phyloP scores from a whole-genome alignment of 2,888 invertebrate genomes.

The Hydrotaea cyrtoneurina region DNA sequence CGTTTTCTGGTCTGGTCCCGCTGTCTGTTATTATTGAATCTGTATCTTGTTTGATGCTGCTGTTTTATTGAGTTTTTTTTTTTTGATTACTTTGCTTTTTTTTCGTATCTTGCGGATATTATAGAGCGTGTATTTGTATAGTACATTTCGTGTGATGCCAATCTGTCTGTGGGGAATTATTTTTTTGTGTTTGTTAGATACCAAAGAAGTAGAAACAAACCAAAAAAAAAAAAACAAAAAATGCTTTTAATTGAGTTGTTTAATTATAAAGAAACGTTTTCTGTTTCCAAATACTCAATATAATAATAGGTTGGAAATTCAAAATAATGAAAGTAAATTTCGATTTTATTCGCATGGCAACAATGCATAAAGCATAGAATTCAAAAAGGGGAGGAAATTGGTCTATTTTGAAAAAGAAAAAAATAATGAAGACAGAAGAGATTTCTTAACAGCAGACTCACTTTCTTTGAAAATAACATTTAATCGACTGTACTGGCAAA shows the following conservation, averaged over 20 bases:
- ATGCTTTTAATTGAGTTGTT: conserved; percentile 10
- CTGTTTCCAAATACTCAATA: no score
- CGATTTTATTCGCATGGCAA: no score
- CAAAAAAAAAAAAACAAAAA: neutral
- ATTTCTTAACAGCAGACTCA: no score
- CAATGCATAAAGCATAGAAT: no score
- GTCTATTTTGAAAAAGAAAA: no score
- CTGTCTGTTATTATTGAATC: neutral
- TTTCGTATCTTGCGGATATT: neutral
- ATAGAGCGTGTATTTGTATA: neutral
- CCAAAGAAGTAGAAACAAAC: no score
- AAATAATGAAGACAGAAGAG: no score
- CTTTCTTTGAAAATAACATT: no score
- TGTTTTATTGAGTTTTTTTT: neutral
- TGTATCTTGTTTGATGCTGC: conserved; percentile 5
- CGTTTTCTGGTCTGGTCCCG: neutral
- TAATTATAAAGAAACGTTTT: conserved; percentile 1
- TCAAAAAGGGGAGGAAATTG: no score
- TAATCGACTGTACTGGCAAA: no score
- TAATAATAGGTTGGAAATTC: no score
- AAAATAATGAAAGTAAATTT: no score
- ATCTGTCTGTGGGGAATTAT: conserved; percentile 14
- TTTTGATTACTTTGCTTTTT: neutral
- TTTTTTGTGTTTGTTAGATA: conserved; percentile 1
- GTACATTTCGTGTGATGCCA: neutral